Base-by-base conservation (phyloP, 2,888 invertebrate genomes). In the Hemistola chrysoprasaria region DNA sequence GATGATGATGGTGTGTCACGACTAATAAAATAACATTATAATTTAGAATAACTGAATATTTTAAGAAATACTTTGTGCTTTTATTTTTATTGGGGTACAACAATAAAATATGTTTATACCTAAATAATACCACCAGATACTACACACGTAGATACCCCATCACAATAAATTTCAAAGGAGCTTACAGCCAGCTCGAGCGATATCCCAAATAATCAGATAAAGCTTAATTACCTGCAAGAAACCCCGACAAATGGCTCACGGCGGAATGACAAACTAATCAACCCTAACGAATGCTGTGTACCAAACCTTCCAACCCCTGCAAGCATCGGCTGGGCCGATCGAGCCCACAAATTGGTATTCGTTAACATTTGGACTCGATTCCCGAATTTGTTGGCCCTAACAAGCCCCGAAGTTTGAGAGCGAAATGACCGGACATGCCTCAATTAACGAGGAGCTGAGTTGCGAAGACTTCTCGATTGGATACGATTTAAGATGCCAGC, bases 361-460 rank as follows among this genome's bases (percentile, higher is more conserved):
- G 83, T 85, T 84, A 85, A 78, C 84, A 83, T 82, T 82, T 72
- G 75, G 76, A 75, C 65, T 73, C 81, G 78, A 82, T 83, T 82
- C 78, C 77, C 75, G 80, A 83, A 81, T 83, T 80, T 74, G 77
- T 78, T 73, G 62, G 71, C 69, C 73, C 74, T 81, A 84, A 82
- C 81, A 77, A 83, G 76, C 69, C 62, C 65, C 62, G 65, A 80
- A 82, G 71, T 81, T 81, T 74, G 66, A 70, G 68, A 65, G 66
- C 70, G 66, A 72, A 79, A 80, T 80, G 75, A 71, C 78, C 78
- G 78, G 76, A 78, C 84, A 85, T 72, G 80, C 79, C 74, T 81
- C 82, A 84, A 85, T 85, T 85, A 85, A 78, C 68, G 62, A 30
- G 29, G 7, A 16, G 25, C 58, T 16, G 67, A 71, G 62, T 45